Base-by-base conservation (phyloP, 2,888 invertebrate species). In the Sclerodermus sp. region DNA sequence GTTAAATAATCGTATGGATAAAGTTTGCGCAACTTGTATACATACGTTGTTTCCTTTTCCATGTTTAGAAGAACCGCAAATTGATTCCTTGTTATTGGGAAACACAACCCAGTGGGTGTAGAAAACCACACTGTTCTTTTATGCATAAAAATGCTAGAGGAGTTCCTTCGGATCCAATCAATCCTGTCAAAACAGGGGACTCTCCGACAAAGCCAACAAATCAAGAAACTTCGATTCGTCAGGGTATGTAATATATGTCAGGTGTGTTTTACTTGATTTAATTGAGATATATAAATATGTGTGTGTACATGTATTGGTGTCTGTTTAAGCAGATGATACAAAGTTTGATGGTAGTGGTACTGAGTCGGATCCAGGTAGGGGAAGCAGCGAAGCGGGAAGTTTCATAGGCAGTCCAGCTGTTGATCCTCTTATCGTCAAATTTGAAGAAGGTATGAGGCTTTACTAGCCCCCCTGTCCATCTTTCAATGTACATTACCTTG, bases 41-140 rank as follows among this genome's bases (percentile, higher is more conserved):
- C n/a, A n/a, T n/a, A n/a, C n/a, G n/a, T n/a, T n/a, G n/a, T n/a
- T n/a, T n/a, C n/a, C n/a, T n/a, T n/a, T n/a, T n/a, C 42, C 17
- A 45, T 14, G 30, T 17, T 39, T 45, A 90, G 89, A 90, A 90
- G 85, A 89, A 91, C 77, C 85, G 91, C 58, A 87, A 88, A 79
- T 85, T 84, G 59, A 91, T 90, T 70, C 89, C 89, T 1, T 93
- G 93, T 78, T 93, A 90, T 77, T 93, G 91, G 90, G 93, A 93
- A 79, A 86, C 83, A 59, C 91, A 92, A 78, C 90, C 91, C 0
- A 84, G 86, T 9, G 93, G 93, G 1, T 93, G 93, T 76, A 85
- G 86, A 64, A 93, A 92, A 79, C 88, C 88, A 49, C 89, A 91
- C 75, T 93, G 93, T 79, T 87, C 89, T 0, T 93, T 92, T 75